Evolutionary conservation across 2,113 vertebrate genomes (phyloP), one percentile per base, ranked within the genome.

Genomic region (Delphinapterus leucas): DNA sequence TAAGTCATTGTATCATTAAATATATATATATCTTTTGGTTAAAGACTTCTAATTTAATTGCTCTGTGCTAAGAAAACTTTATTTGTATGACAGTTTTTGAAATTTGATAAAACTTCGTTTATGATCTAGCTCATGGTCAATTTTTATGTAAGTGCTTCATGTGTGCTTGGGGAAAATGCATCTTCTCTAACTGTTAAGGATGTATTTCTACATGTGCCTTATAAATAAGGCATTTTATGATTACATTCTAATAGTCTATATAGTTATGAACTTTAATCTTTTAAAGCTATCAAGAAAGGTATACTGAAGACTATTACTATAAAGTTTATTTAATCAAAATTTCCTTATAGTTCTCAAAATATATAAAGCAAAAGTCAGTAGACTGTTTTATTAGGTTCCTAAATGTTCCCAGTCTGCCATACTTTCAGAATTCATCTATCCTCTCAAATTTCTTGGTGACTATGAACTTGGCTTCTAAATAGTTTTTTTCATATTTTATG

Each of bases 401-500:
- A n/a, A n/a, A 6, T 3, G 31, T 28, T 65, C 15, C 84, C 23
- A 18, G 26, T 33, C 23, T 15, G 5, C n/a, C 33, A 1, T 20
- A 12, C 87, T 77, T 36, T 49, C 6, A 44, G 74, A 38, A 33
- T 70, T n/a, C 12, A 20, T 47, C 28, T 28, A 1, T 25, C 17
- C 11, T 33, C 49, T 73, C 68, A 41, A 6, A 23, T 44, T 12
- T 82, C 53, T 61, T 20, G 31, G 28, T 10, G 38, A 21, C 6
- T 1, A 4, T 20, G 31, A 70, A 44, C 47, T 9, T 47, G 90
- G 38, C 28, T 47, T 73, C 31, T 26, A 33, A n/a, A 41, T 5
- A 0, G 7, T 25, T 63, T 38, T 21, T 26, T 28, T 38, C 53
- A 23, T 15, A 7, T 21, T 1, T 44, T 14, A 13, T 3, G 2